Conservation (phyloP, 2,113 vertebrate genomes). For the Ploceus nigricollis region DNA sequence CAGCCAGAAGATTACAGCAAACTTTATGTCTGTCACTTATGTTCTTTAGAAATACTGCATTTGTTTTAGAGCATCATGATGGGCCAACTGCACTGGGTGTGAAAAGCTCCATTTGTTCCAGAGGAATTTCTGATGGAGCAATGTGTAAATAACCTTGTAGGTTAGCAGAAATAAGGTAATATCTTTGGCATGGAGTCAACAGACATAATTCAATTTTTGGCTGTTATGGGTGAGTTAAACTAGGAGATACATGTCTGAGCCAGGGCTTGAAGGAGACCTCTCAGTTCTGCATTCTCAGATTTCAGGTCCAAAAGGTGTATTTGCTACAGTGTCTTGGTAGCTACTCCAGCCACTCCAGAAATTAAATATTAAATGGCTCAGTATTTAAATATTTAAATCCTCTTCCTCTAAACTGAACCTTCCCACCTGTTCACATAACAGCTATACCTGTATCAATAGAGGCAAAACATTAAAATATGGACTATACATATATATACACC, state of each 20-base stretch:
- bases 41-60: neutral
- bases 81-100: neutral
- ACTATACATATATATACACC: neutral
- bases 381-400: neutral
- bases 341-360: neutral
- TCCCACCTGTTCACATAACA: neutral
- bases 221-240: neutral
- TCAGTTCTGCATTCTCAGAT: neutral
- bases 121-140: neutral
- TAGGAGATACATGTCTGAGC: neutral
- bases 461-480: neutral
- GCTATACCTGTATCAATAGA: neutral
- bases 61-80: neutral
- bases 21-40: neutral
- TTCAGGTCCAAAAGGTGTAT: neutral
- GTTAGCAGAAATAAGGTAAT: neutral
- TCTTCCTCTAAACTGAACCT: neutral
- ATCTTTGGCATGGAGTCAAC: neutral
- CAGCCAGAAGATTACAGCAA: neutral
- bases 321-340: neutral
- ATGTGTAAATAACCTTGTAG: neutral
- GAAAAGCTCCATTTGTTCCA: neutral
- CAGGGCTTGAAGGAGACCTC: neutral
- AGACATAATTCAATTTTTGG: neutral
- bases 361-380: too few relatives aligned